Percentiles rank a stretch among this genome's conserved stretches.
These are phyloP conservation scores for Dicrostonyx torquatus DNA, from an alignment of 2,797 vertebrate genomes.

Conservation along the genomic window DNA sequence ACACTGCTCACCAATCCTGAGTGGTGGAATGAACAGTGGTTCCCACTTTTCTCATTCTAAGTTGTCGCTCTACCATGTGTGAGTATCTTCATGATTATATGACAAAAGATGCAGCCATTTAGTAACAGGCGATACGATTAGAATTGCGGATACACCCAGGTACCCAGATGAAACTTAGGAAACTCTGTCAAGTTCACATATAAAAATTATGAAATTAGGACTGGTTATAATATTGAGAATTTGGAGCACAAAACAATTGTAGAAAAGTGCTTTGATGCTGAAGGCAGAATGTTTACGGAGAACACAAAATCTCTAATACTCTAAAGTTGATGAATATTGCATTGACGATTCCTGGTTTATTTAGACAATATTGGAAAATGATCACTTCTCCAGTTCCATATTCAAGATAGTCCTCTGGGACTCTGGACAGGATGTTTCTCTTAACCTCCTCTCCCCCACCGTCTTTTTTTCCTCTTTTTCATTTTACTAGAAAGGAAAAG, in stretches of 20 bases:
- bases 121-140: neutral
- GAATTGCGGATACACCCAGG: neutral
- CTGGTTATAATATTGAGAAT: constrained; percentile 73
- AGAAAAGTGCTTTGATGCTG: constrained; percentile 60
- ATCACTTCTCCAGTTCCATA: constrained; percentile 67
- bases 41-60: constrained; percentile 2
- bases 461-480: neutral
- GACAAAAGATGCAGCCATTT: neutral
- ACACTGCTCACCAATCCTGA: neutral
- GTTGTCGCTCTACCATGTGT: neutral
- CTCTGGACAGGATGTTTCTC: constrained; percentile 84
- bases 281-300: neutral
- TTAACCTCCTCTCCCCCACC: constrained; percentile 71
- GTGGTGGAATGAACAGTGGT: neutral
- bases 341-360: constrained; percentile 69
- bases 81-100: neutral
- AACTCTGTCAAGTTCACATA: constrained; percentile 17
- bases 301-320: neutral
- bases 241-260: constrained; percentile 15
- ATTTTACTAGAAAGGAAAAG: constrained; percentile 82
- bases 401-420: constrained; percentile 78
- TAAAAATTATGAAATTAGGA: constrained; percentile 60
- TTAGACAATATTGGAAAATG: constrained; percentile 73
- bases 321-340: constrained; percentile 33
- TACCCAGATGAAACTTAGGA: constrained; percentile 61